Evolutionary conservation across 2,888 invertebrate species (phyloP), one percentile per base, ranked within the genome.

Genomic region (Allygus modestus): DNA sequence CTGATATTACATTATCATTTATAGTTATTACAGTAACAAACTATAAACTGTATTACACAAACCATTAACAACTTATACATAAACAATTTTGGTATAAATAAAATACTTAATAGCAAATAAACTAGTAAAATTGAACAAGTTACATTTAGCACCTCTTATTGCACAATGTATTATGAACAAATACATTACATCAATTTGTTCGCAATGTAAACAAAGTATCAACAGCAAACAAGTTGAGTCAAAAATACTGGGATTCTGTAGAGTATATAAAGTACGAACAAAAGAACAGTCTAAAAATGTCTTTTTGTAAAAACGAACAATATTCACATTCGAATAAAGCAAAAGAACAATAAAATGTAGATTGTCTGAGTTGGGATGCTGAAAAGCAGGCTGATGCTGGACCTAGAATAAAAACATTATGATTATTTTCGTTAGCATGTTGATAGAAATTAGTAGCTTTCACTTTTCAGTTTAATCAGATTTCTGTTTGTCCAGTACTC

Each of bases 71-170:
- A 46, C 46, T 46, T 46, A 37, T n/a, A n/a, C n/a, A 37, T 37
- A 37, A 37, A 37, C 9, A 37, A 37, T 9, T 9, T 37, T 37
- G 9, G 9, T 37, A 46, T 46, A 4, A 17, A 46, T 17, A 7
- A 46, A 46, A 46, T 12, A 46, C 46, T 46, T 1, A 46, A 46
- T 17, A 17, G 46, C n/a, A 12, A 46, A 46, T 12, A 46, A 7
- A 46, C 12, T 37, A 12, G 46, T 12, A 17, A 46, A 46, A 46
- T 17, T 46, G 46, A 46, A 46, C 46, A 17, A 46, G 12, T 46
- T 2, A 46, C 46, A 58, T 58, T 51, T 58, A 58, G 58, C 58
- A 58, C 58, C 58, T 58, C 1, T 58, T 58, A 58, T 58, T 58
- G 58, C 58, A 58, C 58, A 58, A n/a, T 46, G 23, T 58, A 23